These are phyloP conservation scores for Sus scrofa DNA, from an alignment of 2,113 vertebrate species.

Conservation along the genomic window DNA sequence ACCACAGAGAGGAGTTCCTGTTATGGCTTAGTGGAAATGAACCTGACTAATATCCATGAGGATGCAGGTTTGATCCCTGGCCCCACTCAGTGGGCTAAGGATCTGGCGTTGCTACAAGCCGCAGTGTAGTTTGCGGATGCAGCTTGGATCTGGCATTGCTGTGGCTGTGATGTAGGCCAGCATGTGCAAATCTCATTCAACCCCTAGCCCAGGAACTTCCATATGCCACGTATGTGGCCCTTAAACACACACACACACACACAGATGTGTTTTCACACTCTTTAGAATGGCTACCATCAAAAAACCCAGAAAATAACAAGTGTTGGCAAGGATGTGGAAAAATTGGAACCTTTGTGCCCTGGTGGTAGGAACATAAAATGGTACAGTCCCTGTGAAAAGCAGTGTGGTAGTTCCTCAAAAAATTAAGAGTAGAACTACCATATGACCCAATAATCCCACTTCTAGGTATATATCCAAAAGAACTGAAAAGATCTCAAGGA, in stretches of 20 bases:
- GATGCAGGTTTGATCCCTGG: too few species aligned
- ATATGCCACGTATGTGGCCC: too few species aligned
- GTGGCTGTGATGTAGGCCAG: too few species aligned
- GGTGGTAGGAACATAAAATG: background rate
- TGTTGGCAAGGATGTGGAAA: background rate
- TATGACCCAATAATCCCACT: background rate
- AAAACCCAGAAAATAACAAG: background rate
- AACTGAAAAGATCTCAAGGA: background rate
- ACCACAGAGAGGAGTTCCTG: background rate
- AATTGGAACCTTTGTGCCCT: background rate
- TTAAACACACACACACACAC: too few species aligned
- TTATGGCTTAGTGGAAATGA: too few species aligned
- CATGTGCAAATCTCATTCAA: too few species aligned
- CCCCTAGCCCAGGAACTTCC: too few species aligned
- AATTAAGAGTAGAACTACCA: background rate
- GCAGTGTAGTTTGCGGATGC: too few species aligned
- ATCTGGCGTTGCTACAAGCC: too few species aligned
- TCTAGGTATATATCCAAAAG: background rate
- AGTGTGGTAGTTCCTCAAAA: background rate
- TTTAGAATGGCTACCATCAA: background rate
- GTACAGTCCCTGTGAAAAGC: background rate
- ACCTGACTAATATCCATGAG: too few species aligned
- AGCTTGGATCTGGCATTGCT: too few species aligned
- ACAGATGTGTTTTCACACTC: background rate
- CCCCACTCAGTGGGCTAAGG: too few species aligned